phyloP scores from a whole-genome alignment of 2,888 invertebrate genomes.

The Ophioninae sp. region DNA sequence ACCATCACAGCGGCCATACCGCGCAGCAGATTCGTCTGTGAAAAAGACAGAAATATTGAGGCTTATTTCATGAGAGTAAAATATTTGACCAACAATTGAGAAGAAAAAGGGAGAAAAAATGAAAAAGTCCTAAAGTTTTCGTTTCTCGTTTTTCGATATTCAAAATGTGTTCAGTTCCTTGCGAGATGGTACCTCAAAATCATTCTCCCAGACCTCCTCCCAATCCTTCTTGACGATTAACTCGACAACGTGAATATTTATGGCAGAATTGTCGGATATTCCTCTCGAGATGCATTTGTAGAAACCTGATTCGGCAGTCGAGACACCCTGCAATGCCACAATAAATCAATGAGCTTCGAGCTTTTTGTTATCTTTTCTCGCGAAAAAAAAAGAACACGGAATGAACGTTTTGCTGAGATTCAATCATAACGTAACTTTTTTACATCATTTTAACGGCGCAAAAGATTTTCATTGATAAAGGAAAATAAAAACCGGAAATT shows the following conservation, averaged over 20 bases:
- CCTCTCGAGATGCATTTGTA: constrained; percentile 86
- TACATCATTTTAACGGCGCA: neutral
- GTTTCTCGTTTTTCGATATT: neutral
- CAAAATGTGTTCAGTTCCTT: neutral
- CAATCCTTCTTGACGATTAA: constrained; percentile 84
- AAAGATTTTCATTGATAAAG: neutral
- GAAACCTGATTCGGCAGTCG: constrained; percentile 84
- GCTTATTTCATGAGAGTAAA: neutral
- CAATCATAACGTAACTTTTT: neutral
- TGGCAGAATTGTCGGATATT: constrained; percentile 81
- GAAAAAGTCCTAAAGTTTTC: neutral
- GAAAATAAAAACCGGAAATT: neutral
- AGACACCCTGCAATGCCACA: constrained; percentile 82
- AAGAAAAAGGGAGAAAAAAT: neutral
- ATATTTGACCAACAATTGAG: neutral
- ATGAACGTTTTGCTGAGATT: neutral
- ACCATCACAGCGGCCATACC: constrained; percentile 76
- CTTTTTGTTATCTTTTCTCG: neutral
- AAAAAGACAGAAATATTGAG: constrained; percentile 36
- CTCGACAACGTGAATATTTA: constrained; percentile 84
- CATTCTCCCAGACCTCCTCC: constrained; percentile 78
- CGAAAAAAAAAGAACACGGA: neutral
- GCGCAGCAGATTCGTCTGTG: constrained; percentile 75
- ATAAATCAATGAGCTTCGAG: constrained; percentile 12
- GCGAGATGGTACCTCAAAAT: constrained; percentile 75